These are phyloP conservation scores for Proisotoma minuta DNA, from an alignment of 2,888 invertebrate genomes.

Conservation along the genomic window DNA sequence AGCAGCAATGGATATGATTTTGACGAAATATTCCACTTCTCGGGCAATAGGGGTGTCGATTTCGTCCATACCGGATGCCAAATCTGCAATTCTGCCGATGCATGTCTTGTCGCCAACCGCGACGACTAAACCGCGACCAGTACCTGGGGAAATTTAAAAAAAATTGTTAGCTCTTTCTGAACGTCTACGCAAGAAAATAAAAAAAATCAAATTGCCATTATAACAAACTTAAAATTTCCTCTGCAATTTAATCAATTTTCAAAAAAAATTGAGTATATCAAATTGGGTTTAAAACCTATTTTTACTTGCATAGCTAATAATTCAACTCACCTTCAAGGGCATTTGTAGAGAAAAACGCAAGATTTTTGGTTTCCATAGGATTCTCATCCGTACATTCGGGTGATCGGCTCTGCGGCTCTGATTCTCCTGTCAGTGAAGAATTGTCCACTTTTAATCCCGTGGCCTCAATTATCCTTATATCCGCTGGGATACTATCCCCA, in stretches of 20 bases:
- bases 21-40: constrained; percentile 69
- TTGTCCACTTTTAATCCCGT: constrained; percentile 59
- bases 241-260: no score
- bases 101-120: constrained; percentile 59
- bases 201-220: no score
- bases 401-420: constrained; percentile 85
- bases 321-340: constrained; percentile 82
- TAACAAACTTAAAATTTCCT: no score
- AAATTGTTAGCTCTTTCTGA: no score
- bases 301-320: no score
- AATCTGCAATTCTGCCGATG: constrained; percentile 66
- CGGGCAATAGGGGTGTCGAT: constrained; percentile 70
- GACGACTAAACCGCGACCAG: constrained; percentile 51
- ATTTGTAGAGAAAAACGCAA: constrained; percentile 92
- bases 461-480: background rate
- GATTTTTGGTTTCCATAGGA: constrained; percentile 87
- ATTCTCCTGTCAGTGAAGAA: constrained; percentile 90
- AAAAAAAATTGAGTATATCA: no score
- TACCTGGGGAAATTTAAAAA: constrained; percentile 49
- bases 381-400: constrained; percentile 88
- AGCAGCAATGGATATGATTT: constrained; percentile 19
- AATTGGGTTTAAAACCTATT: no score
- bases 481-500: background rate
- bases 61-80: constrained; percentile 62
- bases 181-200: no score